Evolutionary conservation across 2,888 invertebrate species (phyloP).

Genomic region (Amorpha juglandis): DNA sequence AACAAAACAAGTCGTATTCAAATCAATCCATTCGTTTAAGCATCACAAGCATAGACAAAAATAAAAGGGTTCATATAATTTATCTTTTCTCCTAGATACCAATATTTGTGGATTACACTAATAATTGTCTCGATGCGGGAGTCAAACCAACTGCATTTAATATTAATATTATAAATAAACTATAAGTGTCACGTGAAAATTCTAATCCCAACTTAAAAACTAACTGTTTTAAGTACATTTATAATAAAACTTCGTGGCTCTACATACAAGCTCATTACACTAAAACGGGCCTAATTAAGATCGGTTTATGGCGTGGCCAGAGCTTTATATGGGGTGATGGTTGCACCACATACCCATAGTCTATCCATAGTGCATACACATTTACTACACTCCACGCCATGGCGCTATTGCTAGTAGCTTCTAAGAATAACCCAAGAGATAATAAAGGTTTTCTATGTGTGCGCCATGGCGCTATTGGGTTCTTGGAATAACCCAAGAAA

Average conservation of each 20-base stretch:
- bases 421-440: not conserved
- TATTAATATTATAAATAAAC: too few species aligned
- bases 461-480: not conserved
- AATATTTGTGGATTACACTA: too few species aligned
- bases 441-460: not conserved
- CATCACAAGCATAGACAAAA: too few species aligned
- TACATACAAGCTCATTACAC: constrained; percentile 52
- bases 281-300: constrained; percentile 58
- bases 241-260: constrained; percentile 35
- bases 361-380: constrained; percentile 7
- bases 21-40: too few species aligned
- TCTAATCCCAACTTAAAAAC: not conserved
- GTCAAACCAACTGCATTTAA: too few species aligned
- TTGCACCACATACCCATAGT: constrained; percentile 31
- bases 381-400: not conserved
- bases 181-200: too few species aligned
- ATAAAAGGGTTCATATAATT: too few species aligned
- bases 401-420: not conserved
- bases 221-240: not conserved
- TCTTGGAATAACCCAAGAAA: not conserved
- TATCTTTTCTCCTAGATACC: too few species aligned
- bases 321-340: constrained; percentile 59
- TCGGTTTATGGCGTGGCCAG: constrained; percentile 43
- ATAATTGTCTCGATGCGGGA: too few species aligned
- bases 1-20: too few species aligned